phyloP scores from a whole-genome alignment of 2,113 vertebrate species.

The Jaculus jaculus region DNA sequence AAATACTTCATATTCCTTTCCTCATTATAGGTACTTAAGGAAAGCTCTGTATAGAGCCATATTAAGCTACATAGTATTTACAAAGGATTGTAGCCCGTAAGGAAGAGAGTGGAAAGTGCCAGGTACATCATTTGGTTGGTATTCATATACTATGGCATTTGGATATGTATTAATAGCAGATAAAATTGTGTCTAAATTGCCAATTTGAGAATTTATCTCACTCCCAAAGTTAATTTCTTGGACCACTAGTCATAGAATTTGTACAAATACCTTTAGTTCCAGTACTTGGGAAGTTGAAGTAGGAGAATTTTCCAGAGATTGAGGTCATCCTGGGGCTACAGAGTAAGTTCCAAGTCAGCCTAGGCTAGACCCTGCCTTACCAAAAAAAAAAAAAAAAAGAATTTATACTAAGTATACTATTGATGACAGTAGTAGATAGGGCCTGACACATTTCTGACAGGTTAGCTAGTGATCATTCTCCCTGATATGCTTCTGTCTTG shows the following conservation, averaged over 20 bases:
- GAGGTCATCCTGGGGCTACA: too few relatives aligned
- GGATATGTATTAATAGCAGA: not conserved
- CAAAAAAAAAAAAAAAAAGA: too few relatives aligned
- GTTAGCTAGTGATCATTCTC: not conserved
- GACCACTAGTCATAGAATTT: not conserved
- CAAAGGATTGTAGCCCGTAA: not conserved
- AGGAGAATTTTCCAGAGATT: too few relatives aligned
- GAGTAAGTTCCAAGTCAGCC: too few relatives aligned
- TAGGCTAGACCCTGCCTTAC: too few relatives aligned
- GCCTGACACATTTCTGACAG: too few relatives aligned
- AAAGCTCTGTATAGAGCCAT: not conserved
- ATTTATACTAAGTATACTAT: too few relatives aligned
- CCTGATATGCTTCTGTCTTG: rapidly evolving
- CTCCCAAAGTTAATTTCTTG: conserved; percentile 12
- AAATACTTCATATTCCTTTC: conserved; percentile 15
- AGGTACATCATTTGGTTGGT: not conserved
- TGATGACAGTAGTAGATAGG: not conserved
- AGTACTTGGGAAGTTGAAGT: too few relatives aligned
- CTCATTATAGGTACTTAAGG: not conserved
- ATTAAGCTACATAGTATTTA: conserved; percentile 7
- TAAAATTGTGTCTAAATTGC: not conserved
- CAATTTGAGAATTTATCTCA: conserved; percentile 47
- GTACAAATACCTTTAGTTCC: not conserved
- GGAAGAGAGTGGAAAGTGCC: not conserved
- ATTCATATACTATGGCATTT: not conserved